phyloP scores from a whole-genome alignment of 30 jellyfish, hydroid and myxozoan species.

The Calvadosia cruxmelitensis region DNA sequence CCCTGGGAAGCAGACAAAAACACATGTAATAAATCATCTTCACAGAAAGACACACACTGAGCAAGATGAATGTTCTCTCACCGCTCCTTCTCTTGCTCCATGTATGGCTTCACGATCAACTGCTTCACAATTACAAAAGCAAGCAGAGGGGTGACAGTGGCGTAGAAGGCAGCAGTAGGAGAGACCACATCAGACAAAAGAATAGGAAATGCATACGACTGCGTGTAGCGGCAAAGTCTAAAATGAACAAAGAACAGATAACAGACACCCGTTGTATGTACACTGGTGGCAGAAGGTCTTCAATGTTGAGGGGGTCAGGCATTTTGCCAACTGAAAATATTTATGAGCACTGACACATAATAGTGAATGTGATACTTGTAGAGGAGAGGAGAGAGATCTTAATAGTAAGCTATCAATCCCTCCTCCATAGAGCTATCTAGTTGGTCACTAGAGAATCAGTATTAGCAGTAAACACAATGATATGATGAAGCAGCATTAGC shows the following conservation, averaged over 20 bases:
- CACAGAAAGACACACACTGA: conserved; percentile 12
- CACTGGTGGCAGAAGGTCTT: too few relatives aligned
- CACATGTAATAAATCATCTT: not conserved
- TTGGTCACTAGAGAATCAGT: too few relatives aligned
- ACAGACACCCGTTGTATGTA: not conserved
- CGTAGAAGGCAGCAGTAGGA: conserved; percentile 86
- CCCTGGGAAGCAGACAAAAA: conserved; percentile 5
- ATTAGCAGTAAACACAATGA: too few relatives aligned
- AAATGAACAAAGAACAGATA: not conserved
- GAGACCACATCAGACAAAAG: conserved; percentile 57
- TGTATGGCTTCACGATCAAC: conserved; percentile 50
- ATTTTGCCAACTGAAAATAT: too few relatives aligned
- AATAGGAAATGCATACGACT: conserved; percentile 72
- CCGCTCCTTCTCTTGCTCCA: conserved; percentile 62
- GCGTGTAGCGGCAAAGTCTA: conserved; percentile 79
- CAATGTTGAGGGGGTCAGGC: too few relatives aligned
- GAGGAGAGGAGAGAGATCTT: too few relatives aligned
- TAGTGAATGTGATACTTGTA: too few relatives aligned
- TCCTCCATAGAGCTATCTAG: too few relatives aligned
- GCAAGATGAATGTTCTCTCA: conserved; percentile 2
- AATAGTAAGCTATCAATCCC: too few relatives aligned
- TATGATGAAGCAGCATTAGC: too few relatives aligned
- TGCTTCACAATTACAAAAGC: conserved; percentile 54
- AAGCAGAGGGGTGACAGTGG: conserved; percentile 61
- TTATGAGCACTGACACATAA: too few relatives aligned